These are phyloP conservation scores for Drosophila nannoptera DNA, from an alignment of 1,140 invertebrate species.

Conservation along the genomic window DNA sequence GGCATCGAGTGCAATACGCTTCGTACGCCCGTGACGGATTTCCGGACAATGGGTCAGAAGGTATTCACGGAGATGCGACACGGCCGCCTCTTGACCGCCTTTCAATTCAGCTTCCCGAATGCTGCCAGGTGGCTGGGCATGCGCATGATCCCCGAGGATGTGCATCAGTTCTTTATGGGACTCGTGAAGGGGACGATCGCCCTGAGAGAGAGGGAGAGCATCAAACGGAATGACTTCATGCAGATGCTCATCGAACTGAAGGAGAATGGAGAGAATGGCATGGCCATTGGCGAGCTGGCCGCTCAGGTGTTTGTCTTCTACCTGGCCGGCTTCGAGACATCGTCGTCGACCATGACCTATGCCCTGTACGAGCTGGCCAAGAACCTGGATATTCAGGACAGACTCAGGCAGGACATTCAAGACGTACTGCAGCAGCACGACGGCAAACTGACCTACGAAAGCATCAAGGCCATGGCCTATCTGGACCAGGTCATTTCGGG, in stretches of 20 bases:
- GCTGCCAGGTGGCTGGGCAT: slow-evolving; percentile 43
- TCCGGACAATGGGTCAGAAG: slow-evolving; percentile 74
- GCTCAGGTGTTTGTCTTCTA: slow-evolving; percentile 83
- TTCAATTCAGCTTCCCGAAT: slow-evolving; percentile 53
- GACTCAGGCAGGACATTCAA: slow-evolving; percentile 79
- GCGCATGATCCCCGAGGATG: slow-evolving; percentile 65
- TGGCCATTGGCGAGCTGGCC: slow-evolving; percentile 66
- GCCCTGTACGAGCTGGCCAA: slow-evolving; percentile 80
- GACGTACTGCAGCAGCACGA: slow-evolving; percentile 79
- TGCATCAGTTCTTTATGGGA: slow-evolving; percentile 80
- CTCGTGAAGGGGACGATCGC: slow-evolving; percentile 80
- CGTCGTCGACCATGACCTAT: slow-evolving; percentile 79
- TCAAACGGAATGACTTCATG: slow-evolving; percentile 81
- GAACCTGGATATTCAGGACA: slow-evolving; percentile 80
- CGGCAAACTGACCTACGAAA: slow-evolving; percentile 81
- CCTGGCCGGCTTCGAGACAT: slow-evolving; percentile 82
- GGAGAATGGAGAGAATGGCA: slow-evolving; percentile 54
- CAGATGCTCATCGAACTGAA: slow-evolving; percentile 81
- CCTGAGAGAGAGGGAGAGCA: slow-evolving; percentile 79
- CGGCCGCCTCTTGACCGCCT: slow-evolving; percentile 34
- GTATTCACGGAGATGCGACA: slow-evolving; percentile 45
- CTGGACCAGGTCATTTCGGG: slow-evolving; percentile 81
- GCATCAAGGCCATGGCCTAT: slow-evolving; percentile 81
- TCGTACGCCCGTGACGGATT: slow-evolving; percentile 77
- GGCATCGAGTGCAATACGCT: slow-evolving; percentile 80